Conservation (phyloP, 2,888 invertebrate species). For the Cantharis flavilabris region DNA sequence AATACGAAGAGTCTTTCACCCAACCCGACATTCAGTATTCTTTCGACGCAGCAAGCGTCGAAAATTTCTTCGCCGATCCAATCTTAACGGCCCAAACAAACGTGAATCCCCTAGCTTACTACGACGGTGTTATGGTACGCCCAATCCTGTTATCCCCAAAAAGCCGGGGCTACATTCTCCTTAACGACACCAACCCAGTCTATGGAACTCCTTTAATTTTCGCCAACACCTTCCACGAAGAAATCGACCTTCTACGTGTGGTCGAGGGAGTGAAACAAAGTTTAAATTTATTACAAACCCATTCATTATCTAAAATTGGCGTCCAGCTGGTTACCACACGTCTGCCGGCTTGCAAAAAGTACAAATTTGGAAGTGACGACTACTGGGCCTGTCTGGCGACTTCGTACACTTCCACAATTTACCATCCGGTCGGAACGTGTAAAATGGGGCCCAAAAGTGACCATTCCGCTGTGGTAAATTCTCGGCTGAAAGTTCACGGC, state of each 20-base stretch:
- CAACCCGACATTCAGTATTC: constrained; percentile 71
- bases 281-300: constrained; percentile 63
- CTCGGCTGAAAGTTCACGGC: constrained; percentile 66
- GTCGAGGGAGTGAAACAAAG: constrained; percentile 65
- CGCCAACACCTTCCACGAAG: constrained; percentile 69
- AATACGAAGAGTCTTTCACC: constrained; percentile 55
- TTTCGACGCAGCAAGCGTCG: constrained; percentile 63
- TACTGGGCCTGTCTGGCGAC: constrained; percentile 70
- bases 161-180: constrained; percentile 65
- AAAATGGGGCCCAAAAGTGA: constrained; percentile 72
- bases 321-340: constrained; percentile 61
- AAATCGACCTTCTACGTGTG: constrained; percentile 65
- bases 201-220: constrained; percentile 74
- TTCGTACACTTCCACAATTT: constrained; percentile 72
- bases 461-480: constrained; percentile 67
- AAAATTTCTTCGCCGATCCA: constrained; percentile 65
- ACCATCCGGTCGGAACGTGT: constrained; percentile 71
- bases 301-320: constrained; percentile 62
- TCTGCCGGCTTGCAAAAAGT: constrained; percentile 62
- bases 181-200: constrained; percentile 73
- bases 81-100: constrained; percentile 49
- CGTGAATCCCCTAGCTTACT: constrained; percentile 64
- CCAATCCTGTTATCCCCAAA: constrained; percentile 67
- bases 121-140: constrained; percentile 64
- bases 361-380: constrained; percentile 64